Evolutionary conservation across 2,797 vertebrate species (phyloP).

Genomic region (Macropodus opercularis): DNA sequence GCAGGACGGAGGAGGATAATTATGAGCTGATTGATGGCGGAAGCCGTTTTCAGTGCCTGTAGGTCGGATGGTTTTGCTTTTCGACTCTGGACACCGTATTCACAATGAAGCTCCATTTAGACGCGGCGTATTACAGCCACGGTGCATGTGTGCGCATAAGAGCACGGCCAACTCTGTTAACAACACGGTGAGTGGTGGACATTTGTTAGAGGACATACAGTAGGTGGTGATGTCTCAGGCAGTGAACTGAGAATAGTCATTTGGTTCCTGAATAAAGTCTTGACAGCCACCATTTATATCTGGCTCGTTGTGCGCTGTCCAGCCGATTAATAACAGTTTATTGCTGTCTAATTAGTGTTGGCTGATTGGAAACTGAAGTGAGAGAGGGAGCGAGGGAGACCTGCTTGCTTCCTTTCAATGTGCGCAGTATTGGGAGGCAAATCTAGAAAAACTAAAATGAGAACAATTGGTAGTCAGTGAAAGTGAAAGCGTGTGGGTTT

Average conservation of each 20-base stretch:
- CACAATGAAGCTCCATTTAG: conserved; percentile 81
- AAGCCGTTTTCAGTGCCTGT: conserved; percentile 84
- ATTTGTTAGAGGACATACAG: conserved; percentile 96
- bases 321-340: conserved; percentile 98
- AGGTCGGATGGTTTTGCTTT: conserved; percentile 87
- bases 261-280: conserved; percentile 96
- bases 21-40: conserved; percentile 83
- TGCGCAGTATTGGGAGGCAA: conserved; percentile 9
- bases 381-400: conserved; percentile 47
- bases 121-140: conserved; percentile 34
- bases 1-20: conserved; percentile 78
- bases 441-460: conserved; percentile 40
- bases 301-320: conserved; percentile 95
- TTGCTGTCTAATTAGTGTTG: conserved; percentile 99
- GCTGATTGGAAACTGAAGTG: conserved; percentile 87
- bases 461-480: conserved; percentile 23
- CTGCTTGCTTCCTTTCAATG: conserved; percentile 58
- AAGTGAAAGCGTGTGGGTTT: background rate
- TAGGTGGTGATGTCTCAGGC: conserved; percentile 92
- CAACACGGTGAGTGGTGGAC: conserved; percentile 94
- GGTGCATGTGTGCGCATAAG: conserved; percentile 84
- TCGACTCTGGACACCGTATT: conserved; percentile 74
- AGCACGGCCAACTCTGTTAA: conserved; percentile 79
- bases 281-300: conserved; percentile 99
- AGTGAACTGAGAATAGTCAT: conserved; percentile 99